Conservation (phyloP, 2,888 invertebrate genomes). For the Biston betularia region DNA sequence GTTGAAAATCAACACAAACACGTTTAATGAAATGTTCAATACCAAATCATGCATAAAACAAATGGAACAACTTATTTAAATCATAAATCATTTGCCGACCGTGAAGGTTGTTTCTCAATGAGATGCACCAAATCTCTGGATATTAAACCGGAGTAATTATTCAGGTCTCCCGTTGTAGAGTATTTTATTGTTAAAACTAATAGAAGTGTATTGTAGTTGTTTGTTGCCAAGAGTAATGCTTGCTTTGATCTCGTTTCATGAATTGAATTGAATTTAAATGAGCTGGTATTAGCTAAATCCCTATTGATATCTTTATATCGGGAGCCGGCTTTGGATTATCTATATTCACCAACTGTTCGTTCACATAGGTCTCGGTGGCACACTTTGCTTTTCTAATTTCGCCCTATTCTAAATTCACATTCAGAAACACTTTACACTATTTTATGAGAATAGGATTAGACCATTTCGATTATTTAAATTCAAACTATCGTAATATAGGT, state of each 20-base stretch:
- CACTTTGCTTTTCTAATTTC: slow-evolving; percentile 20
- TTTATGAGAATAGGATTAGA: slow-evolving; percentile 28
- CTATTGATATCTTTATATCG: slow-evolving; percentile 69
- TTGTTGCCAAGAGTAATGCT: slow-evolving; percentile 60
- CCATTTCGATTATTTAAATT: neutral
- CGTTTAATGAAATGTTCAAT: slow-evolving; percentile 44
- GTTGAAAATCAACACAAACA: slow-evolving; percentile 43
- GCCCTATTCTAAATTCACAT: slow-evolving; percentile 29
- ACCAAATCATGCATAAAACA: slow-evolving; percentile 53
- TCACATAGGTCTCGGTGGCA: slow-evolving; percentile 15
- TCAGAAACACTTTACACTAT: slow-evolving; percentile 30
- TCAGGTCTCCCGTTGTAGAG: slow-evolving; percentile 48
- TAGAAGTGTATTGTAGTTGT: slow-evolving; percentile 50
- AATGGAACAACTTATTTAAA: slow-evolving; percentile 57
- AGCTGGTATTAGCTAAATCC: slow-evolving; percentile 60
- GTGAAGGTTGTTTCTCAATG: slow-evolving; percentile 55
- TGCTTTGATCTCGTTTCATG: slow-evolving; percentile 74
- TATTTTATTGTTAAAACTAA: slow-evolving; percentile 60
- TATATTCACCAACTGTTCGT: slow-evolving; percentile 24
- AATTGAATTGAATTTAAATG: slow-evolving; percentile 63
- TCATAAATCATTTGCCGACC: slow-evolving; percentile 61
- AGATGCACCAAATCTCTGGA: slow-evolving; percentile 51
- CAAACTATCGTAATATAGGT: slow-evolving; percentile 14
- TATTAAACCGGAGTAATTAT: slow-evolving; percentile 58
- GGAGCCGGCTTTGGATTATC: slow-evolving; percentile 37